These are phyloP conservation scores for Brachionus plicatilis DNA, from an alignment of 1,140 invertebrate species.

Conservation along the genomic window DNA sequence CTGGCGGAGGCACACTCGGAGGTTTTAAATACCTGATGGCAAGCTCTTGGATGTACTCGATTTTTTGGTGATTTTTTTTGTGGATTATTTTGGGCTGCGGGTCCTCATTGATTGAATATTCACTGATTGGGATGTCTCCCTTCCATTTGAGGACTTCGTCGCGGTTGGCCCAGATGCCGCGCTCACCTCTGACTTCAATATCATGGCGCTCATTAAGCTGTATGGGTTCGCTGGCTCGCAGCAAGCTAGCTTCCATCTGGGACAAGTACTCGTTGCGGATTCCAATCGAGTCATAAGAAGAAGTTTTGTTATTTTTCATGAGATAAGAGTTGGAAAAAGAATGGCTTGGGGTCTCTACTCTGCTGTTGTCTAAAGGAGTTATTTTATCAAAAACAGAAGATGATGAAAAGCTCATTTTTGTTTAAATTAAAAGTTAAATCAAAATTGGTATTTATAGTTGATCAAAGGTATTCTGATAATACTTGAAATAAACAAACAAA, in stretches of 20 bases:
- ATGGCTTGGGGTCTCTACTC: background rate
- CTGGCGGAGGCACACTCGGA: constrained; percentile 21
- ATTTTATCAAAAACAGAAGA: constrained; percentile 13
- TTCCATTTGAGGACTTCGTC: background rate
- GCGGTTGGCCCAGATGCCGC: background rate
- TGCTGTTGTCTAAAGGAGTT: background rate
- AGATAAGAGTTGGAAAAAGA: constrained; percentile 10
- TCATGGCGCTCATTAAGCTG: background rate
- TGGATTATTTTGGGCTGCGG: constrained; percentile 10
- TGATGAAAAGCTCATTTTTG: constrained; percentile 14
- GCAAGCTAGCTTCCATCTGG: background rate
- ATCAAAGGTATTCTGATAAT: background rate
- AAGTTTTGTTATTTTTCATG: background rate
- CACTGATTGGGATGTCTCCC: background rate
- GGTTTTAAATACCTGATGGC: constrained; percentile 29
- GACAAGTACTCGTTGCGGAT: background rate
- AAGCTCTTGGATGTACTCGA: constrained; percentile 27
- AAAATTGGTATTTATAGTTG: background rate
- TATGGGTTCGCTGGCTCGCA: background rate
- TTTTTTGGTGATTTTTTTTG: background rate
- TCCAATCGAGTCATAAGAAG: background rate
- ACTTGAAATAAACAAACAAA: background rate
- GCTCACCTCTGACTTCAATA: background rate
- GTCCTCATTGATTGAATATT: constrained; percentile 27
- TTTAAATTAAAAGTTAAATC: background rate